Evolutionary conservation across 2,888 invertebrate genomes (phyloP), one percentile per base, ranked within the genome.

Genomic region (Actias luna): DNA sequence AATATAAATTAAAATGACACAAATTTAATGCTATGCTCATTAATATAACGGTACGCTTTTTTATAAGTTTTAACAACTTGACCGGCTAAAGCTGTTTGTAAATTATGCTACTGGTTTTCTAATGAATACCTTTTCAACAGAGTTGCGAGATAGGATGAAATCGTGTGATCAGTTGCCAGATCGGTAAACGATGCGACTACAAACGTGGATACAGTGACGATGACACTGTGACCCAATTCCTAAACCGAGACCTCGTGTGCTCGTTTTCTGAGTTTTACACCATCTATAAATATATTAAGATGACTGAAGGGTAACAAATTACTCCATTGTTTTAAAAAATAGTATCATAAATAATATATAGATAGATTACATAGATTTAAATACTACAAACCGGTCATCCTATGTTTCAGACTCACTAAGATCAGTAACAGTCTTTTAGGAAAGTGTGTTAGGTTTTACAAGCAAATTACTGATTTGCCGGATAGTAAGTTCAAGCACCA

Each of bases 201-300:
- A 67, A 74, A 78, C 76, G 74, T 73, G 78, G 74, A 76, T 74
- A 71, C 77, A 10, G 18, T 25, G 22, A 76, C 69, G 80, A 29
- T 50, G 59, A 59, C 84, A 83, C 81, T 81, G 83, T 89, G 90
- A 90, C 91, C 90, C 75, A 88, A 59, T 59, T 63, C 55, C 12
- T 33, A 16, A 33, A 36, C 29, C 29, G 22, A 29, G n/a, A 35
- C 46, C 46, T 65, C 69, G 67, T 59, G 64, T 33, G 31, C 16
- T 14, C 50, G 39, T 62, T 35, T 55, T 59, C 55, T 25, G 31
- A 31, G 42, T 46, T 27, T 50, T 59, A 29, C 59, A 35, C 59
- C 50, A 29, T 61, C 39, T 57, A 39, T 31, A 39, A 50, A 52
- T 50, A 50, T 16, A n/a, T 55, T 55, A 22, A 52, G n/a, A 35